Base-by-base conservation (phyloP, 2,888 invertebrate species). In the Petrolisthes manimaculis region DNA sequence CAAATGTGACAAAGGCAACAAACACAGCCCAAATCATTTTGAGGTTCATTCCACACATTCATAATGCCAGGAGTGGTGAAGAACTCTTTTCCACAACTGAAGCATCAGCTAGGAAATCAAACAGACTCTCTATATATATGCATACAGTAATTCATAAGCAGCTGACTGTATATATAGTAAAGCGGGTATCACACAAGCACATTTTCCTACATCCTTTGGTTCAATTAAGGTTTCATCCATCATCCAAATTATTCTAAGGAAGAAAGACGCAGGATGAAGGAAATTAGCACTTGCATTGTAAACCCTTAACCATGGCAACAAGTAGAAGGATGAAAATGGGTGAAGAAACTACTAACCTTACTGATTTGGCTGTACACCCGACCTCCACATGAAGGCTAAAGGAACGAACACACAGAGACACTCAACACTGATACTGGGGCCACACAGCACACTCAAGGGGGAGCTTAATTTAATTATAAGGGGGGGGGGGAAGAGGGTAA, bases 381-480 rank as follows among this genome's bases (percentile, higher is more conserved):
- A 56, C 89, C 89, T 87, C 89, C 88, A 83, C 90, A 90, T 81
- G 90, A 89, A 83, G 85, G 89, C 90, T 90, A 89, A 75, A 86
- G 88, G 79, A 88, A 88, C 37, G 37, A 37, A 37, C 37, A 37
- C 88, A 88, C 84, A 84, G 81, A 88, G 80, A 88, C 88, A 88
- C 88, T 88, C 88, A 88, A 88, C 88, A 88, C 88, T 56, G 81
- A 88, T 84, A 88, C 88, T 75, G 81, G 84, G 88, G 61, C 79
- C 81, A 80, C 81, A 51, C 80, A 84, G 84, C 88, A 80, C 88
- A 88, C 88, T 84, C 88, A 88, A 88, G 88, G 88, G 84, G 88
- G 88, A 84, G 81, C 21, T 61, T 5, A 37, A 84, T 21, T 53
- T 37, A 37, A 37, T 67, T 24, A 51, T 69, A 71, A 67, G 69